Base-by-base conservation (phyloP, 1,140 invertebrate genomes). In the Calosoma granatense region DNA sequence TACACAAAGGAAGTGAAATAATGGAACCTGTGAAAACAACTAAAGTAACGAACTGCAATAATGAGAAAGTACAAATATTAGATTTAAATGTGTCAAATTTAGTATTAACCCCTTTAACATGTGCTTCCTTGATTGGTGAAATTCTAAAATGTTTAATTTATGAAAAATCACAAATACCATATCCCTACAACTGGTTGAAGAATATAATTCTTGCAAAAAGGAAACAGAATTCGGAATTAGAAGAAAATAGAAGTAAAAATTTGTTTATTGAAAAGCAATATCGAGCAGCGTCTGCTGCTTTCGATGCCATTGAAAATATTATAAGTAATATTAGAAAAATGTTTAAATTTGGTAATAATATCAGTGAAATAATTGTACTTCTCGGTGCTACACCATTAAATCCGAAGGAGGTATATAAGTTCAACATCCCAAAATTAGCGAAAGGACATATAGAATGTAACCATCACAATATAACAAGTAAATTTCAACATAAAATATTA, bases 151-250 rank as follows among this genome's bases (percentile, higher is more conserved):
- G 43, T 23, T 53, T 61, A 51, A 22, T 61, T 11, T 59, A 61
- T 30, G 58, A 61, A 59, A 61, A 61, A 56, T 52, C 55, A n/a
- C 58, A 59, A 56, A 61, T 61, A 22, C 60, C 60, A 11, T 61
- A 61, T 57, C 58, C 60, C 11, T 61, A 61, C 43, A 54, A 36
- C 12, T 61, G 60, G 60, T 36, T 61, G 12, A 59, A 57, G 51
- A 57, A 30, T 26, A 55, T 59, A 12, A 26, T 61, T 2, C 26
- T 19, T 11, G 54, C 53, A 43, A 59, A 56, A 57, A 20, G 58
- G 43, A 59, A 55, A 1, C 36, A 47, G 15, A 17, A 20, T 23
- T 14, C 1, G 3, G 54, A 54, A 41, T 12, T 19, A 14, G 52
- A 53, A n/a, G 41, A 17, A 19, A 22, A 20, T 2, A 20, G 53